Evolutionary conservation across 2,888 invertebrate genomes (phyloP).

Genomic region (Heliconius aoede): DNA sequence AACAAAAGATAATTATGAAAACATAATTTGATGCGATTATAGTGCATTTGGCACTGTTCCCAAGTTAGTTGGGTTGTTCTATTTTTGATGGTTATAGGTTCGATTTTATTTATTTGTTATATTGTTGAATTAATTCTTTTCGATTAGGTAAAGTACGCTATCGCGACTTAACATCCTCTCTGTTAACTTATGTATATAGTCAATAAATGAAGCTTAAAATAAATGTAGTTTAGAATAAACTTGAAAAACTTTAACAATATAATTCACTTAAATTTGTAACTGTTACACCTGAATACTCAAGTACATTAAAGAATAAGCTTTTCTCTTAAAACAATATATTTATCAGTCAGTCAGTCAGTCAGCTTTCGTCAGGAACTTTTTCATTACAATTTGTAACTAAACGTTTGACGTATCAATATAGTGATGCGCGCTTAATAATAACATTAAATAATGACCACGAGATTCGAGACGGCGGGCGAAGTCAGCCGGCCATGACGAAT

Average conservation of each 20-base stretch:
- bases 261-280: background rate
- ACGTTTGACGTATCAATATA: conserved; percentile 35
- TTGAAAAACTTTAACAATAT: background rate
- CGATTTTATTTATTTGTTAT: too few relatives aligned
- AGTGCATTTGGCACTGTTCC: too few relatives aligned
- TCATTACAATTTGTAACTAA: conserved; percentile 7
- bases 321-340: background rate
- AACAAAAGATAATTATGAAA: background rate
- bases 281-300: background rate
- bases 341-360: too few relatives aligned
- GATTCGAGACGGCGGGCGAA: conserved; percentile 39
- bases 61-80: too few relatives aligned
- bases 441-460: conserved; percentile 45
- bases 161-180: too few relatives aligned
- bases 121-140: too few relatives aligned
- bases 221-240: too few relatives aligned
- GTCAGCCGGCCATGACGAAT: conserved; percentile 47
- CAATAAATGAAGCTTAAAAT: background rate
- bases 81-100: too few relatives aligned
- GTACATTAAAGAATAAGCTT: background rate
- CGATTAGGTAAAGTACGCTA: too few relatives aligned
- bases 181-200: background rate
- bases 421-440: conserved; percentile 39
- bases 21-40: too few relatives aligned
- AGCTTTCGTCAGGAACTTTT: conserved; percentile 1